Evolutionary conservation across 2,113 vertebrate species (phyloP).

Genomic region (Phyllopteryx taeniolatus): DNA sequence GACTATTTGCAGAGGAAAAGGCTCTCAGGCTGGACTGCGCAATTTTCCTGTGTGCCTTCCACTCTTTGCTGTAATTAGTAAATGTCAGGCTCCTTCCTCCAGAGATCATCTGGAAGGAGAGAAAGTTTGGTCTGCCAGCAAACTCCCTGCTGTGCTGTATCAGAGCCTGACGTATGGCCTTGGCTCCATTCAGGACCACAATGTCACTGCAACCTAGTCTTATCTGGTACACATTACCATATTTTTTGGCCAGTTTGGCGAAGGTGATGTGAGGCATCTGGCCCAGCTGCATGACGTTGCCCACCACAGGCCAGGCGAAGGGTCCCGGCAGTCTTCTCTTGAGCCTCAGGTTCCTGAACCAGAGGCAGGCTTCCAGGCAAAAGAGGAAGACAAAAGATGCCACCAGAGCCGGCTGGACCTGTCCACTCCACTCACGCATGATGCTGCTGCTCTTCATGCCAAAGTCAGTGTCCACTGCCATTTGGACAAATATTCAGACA

Average conservation of each 20-base stretch:
- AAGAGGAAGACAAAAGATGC: slow-evolving; percentile 68
- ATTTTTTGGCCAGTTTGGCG: slow-evolving; percentile 68
- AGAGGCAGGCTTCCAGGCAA: slow-evolving; percentile 74
- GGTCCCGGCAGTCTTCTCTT: slow-evolving; percentile 75
- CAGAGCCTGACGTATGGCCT: slow-evolving; percentile 76
- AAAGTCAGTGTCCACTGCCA: slow-evolving; percentile 70
- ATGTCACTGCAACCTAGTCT: slow-evolving; percentile 75
- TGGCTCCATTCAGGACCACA: slow-evolving; percentile 81
- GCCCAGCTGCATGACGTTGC: slow-evolving; percentile 83
- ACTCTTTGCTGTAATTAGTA: slow-evolving; percentile 74
- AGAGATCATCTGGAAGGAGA: slow-evolving; percentile 79
- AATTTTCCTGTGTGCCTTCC: slow-evolving; percentile 77
- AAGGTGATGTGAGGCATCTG: slow-evolving; percentile 81
- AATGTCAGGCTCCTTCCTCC: slow-evolving; percentile 82
- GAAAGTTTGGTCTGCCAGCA: slow-evolving; percentile 83
- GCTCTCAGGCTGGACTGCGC: slow-evolving; percentile 78
- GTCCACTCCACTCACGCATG: slow-evolving; percentile 72
- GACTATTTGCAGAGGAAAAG: slow-evolving; percentile 75
- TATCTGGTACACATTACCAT: slow-evolving; percentile 81
- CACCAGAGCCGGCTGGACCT: slow-evolving; percentile 69
- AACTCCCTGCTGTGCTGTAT: slow-evolving; percentile 75
- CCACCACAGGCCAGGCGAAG: slow-evolving; percentile 79
- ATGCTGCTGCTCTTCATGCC: slow-evolving; percentile 70
- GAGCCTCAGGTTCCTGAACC: slow-evolving; percentile 60
- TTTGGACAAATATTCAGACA: slow-evolving; percentile 32